Conservation (phyloP, 1,140 invertebrate species). For the Maniola jurtina region DNA sequence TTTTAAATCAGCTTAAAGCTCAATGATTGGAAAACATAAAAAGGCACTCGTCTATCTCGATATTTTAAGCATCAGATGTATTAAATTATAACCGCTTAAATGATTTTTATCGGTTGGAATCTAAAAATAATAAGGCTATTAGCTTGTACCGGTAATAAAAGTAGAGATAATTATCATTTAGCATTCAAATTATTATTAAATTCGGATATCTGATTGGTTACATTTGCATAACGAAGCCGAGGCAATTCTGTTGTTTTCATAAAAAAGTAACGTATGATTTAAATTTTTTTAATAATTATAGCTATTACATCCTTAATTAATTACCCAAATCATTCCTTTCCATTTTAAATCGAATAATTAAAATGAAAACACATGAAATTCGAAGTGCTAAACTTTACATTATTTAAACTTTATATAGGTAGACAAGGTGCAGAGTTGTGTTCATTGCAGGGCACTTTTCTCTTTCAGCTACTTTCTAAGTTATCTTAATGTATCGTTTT, state of each 20-base stretch:
- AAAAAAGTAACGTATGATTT: neutral
- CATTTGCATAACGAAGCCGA: conserved; percentile 1
- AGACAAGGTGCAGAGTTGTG: no score
- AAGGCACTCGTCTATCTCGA: no score
- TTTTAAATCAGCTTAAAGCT: neutral
- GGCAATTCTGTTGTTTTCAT: neutral
- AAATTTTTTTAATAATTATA: neutral
- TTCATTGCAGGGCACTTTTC: no score
- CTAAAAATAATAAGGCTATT: conserved; percentile 11
- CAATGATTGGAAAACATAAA: neutral
- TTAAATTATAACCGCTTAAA: neutral
- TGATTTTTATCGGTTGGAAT: neutral
- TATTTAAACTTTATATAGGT: no score
- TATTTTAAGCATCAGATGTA: neutral
- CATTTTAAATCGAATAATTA: no score
- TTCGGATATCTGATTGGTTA: conserved; percentile 2
- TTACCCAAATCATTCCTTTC: no score
- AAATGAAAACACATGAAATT: no score
- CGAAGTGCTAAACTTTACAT: no score
- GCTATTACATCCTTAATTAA: neutral
- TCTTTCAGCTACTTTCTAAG: no score
- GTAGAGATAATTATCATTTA: conserved; percentile 11
- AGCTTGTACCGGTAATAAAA: conserved; percentile 13
- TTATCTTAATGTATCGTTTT: no score
- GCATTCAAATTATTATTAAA: conserved; percentile 10